Evolutionary conservation across 2,888 invertebrate genomes (phyloP).

Genomic region (Ametastegia equiseti): DNA sequence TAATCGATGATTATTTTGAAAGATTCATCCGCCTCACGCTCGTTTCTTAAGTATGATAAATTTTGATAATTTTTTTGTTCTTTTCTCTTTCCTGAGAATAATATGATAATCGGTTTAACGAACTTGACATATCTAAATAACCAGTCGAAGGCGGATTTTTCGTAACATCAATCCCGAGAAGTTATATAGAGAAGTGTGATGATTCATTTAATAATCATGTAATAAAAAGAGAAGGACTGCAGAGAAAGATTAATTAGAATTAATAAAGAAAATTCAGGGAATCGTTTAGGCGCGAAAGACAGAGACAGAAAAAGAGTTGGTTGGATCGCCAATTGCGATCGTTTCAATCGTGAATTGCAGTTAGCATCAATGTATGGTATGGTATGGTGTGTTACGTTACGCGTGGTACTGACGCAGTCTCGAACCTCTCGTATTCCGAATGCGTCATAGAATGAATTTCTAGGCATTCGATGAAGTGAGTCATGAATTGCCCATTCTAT

Average conservation of each 20-base stretch:
- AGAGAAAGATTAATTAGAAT: neutral
- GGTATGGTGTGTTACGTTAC: neutral
- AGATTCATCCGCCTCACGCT: too few relatives aligned
- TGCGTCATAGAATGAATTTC: constrained; percentile 37
- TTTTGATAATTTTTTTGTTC: too few relatives aligned
- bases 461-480: constrained; percentile 36
- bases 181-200: neutral
- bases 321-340: too few relatives aligned
- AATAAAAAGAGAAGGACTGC: neutral
- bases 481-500: neutral
- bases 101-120: too few relatives aligned
- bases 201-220: neutral
- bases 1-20: too few relatives aligned
- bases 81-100: too few relatives aligned
- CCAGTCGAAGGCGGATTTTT: neutral
- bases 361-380: neutral
- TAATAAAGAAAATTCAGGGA: constrained; percentile 24
- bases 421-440: neutral
- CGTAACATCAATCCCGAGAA: neutral
- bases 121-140: too few relatives aligned
- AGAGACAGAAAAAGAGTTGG: too few relatives aligned
- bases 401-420: neutral
- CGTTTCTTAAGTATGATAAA: too few relatives aligned
- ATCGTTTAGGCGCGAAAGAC: neutral
- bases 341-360: neutral